Base-by-base conservation (phyloP, 2,888 invertebrate species). In the Pachydiplax longipennis region DNA sequence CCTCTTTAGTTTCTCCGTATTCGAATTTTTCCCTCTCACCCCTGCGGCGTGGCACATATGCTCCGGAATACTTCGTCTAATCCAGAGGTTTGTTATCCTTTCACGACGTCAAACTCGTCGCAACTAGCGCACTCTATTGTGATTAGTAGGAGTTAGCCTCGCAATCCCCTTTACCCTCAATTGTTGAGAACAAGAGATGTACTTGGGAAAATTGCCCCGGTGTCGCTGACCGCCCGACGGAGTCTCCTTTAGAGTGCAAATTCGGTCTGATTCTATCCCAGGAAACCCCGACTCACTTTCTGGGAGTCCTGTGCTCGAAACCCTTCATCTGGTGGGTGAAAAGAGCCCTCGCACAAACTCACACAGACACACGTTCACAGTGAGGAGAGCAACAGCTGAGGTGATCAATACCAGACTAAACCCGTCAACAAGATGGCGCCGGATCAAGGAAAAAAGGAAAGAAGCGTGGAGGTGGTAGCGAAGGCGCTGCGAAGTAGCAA, bases 361-460 rank as follows among this genome's bases (percentile, higher is more conserved):
- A 18, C 80, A 80, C 37, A 37, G 37, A 37, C 37, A 37, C 37
- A 37, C 37, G 37, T 37, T 37, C 80, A 80, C 37, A 37, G 31
- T 65, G 61, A 87, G 37, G 37, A 61, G 87, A 87, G 87, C 87
- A 87, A 87, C 87, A 87, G 87, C 87, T 87, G 87, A 87, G 87
- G 87, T 87, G 87, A 87, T 87, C 87, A 87, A 87, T 87, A 87
- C 87, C 53, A 87, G 87, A 87, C 87, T 87, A 65, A 87, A 87
- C 87, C 87, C 87, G 87, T 87, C 87, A 87, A 87, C 87, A 87
- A 87, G 87, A 87, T 87, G 87, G 87, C 87, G 87, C 22, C 87
- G 87, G 87, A 87, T 87, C 87, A 87, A 87, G 87, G 87, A 87
- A 87, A 87, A 87, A 87, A 83, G 31, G 83, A 25, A 83, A 58